Percentiles rank a stretch among this genome's conserved stretches.
These are phyloP conservation scores for Panthera leo DNA, from an alignment of 2,113 vertebrate species.

Conservation along the genomic window DNA sequence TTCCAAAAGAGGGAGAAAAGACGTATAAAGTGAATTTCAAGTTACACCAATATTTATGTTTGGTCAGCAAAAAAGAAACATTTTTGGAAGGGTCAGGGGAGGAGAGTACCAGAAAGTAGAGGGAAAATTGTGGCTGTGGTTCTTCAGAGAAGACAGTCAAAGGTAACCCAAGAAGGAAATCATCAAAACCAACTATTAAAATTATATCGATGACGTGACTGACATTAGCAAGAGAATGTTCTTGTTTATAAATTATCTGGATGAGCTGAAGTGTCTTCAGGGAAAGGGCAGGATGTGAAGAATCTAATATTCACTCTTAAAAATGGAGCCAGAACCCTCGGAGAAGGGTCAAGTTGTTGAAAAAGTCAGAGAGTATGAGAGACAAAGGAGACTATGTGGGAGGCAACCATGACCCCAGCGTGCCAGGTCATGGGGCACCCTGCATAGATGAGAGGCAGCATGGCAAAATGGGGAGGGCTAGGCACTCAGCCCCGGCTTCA, in stretches of 20 bases:
- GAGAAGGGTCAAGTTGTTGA: neutral
- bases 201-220: neutral
- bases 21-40: neutral
- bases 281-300: neutral
- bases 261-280: neutral
- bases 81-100: neutral
- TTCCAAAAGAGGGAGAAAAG: neutral
- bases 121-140: neutral
- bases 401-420: neutral
- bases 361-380: neutral
- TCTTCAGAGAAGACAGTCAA: neutral
- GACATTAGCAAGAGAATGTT: neutral
- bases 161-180: neutral
- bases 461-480: neutral
- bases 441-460: neutral
- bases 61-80: neutral
- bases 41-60: neutral
- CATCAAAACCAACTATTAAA: neutral
- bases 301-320: neutral
- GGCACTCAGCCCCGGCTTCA: neutral
- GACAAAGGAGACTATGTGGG: neutral
- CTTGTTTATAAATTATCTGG: neutral
- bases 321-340: neutral
- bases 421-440: rapidly evolving
- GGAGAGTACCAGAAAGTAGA: neutral